Percentiles rank a stretch among this genome's conserved stretches.
These are phyloP conservation scores for Ellobius talpinus DNA, from an alignment of 2,113 vertebrate genomes.

Conservation along the genomic window DNA sequence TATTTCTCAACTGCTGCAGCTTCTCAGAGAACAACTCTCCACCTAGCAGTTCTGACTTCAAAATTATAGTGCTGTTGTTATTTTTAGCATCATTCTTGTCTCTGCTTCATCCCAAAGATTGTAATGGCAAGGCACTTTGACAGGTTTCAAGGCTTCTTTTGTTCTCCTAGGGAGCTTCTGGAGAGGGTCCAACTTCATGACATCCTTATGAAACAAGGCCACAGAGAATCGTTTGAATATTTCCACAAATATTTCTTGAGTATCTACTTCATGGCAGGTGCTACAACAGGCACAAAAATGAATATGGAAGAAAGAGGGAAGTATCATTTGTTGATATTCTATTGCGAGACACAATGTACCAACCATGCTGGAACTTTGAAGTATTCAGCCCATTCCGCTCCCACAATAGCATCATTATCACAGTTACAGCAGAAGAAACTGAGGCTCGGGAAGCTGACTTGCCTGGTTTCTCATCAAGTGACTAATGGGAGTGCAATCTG, in stretches of 20 bases:
- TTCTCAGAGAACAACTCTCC: slow-evolving; percentile 72
- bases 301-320: slow-evolving; percentile 53
- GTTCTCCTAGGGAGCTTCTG: slow-evolving; percentile 73
- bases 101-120: slow-evolving; percentile 58
- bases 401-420: slow-evolving; percentile 34
- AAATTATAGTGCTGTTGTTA: slow-evolving; percentile 65
- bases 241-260: slow-evolving; percentile 63
- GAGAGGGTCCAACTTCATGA: slow-evolving; percentile 63
- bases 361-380: neutral
- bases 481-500: neutral
- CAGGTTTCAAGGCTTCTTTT: slow-evolving; percentile 69
- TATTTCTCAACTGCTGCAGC: slow-evolving; percentile 14
- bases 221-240: slow-evolving; percentile 53
- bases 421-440: slow-evolving; percentile 28
- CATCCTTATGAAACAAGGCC: slow-evolving; percentile 62
- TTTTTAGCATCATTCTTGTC: slow-evolving; percentile 68
- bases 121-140: slow-evolving; percentile 59
- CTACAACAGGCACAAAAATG: slow-evolving; percentile 33
- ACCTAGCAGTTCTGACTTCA: slow-evolving; percentile 57
- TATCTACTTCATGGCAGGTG: slow-evolving; percentile 58
- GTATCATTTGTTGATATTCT: slow-evolving; percentile 32
- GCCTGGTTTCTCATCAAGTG: neutral
- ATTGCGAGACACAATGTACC: neutral
- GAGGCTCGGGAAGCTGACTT: neutral
- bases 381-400: neutral